Percentiles rank a stretch among this genome's conserved stretches.
phyloP scores from a whole-genome alignment of 2,888 invertebrate species.

The Parnassius apollo region DNA sequence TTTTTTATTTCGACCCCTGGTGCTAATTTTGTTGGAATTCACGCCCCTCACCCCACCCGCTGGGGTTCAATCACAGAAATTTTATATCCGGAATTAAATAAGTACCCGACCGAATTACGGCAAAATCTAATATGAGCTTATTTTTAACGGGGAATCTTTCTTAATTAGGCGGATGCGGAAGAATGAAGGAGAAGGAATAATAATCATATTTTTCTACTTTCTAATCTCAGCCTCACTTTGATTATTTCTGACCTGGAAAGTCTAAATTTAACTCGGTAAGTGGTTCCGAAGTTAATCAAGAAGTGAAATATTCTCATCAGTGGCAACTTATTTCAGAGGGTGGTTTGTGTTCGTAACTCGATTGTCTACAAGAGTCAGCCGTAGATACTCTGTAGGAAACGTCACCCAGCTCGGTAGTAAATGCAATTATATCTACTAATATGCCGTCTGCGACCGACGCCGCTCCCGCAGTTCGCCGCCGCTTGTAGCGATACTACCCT shows the following conservation, averaged over 20 bases:
- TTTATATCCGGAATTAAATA: slow-evolving; percentile 82
- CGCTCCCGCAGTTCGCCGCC: slow-evolving; percentile 42
- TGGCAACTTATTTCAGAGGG: slow-evolving; percentile 69
- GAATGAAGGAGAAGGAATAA: slow-evolving; percentile 24
- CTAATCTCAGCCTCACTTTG: slow-evolving; percentile 8
- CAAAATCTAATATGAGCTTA: slow-evolving; percentile 77
- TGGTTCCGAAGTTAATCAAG: slow-evolving; percentile 55
- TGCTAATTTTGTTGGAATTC: slow-evolving; percentile 83
- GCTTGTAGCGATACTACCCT: slow-evolving; percentile 61
- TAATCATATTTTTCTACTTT: slow-evolving; percentile 8
- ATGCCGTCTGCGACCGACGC: slow-evolving; percentile 71
- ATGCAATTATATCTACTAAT: slow-evolving; percentile 78
- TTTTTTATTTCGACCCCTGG: slow-evolving; percentile 82
- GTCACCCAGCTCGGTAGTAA: slow-evolving; percentile 75
- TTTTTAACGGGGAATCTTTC: slow-evolving; percentile 64
- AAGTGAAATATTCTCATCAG: slow-evolving; percentile 71
- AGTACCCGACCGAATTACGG: slow-evolving; percentile 76
- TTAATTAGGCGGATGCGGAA: slow-evolving; percentile 63
- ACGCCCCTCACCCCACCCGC: slow-evolving; percentile 79
- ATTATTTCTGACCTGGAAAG: slow-evolving; percentile 2
- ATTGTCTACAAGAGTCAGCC: slow-evolving; percentile 73
- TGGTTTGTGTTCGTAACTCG: slow-evolving; percentile 74
- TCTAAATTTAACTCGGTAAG: slow-evolving; percentile 8
- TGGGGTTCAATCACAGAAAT: slow-evolving; percentile 82
- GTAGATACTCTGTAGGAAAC: slow-evolving; percentile 69